phyloP scores from a whole-genome alignment of 2,888 invertebrate genomes.

The Azorinus chamasolen region DNA sequence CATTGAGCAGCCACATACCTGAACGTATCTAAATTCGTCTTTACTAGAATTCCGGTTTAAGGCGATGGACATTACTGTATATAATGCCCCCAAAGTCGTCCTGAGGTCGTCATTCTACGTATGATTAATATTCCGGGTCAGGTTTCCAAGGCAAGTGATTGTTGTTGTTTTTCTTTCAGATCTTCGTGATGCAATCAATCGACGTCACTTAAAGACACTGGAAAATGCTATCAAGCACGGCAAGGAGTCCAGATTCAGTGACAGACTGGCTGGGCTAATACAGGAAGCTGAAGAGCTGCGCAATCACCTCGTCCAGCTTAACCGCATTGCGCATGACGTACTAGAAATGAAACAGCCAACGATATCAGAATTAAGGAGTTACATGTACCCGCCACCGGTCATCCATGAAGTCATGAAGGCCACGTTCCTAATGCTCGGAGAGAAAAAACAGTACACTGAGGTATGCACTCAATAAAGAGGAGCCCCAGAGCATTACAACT shows the following conservation, averaged over 20 bases:
- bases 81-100: too few relatives aligned
- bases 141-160: too few relatives aligned
- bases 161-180: constrained; percentile 39
- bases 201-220: constrained; percentile 62
- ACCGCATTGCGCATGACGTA: constrained; percentile 66
- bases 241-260: constrained; percentile 47
- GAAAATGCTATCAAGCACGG: constrained; percentile 62
- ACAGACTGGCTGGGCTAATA: constrained; percentile 56
- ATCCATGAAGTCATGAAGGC: constrained; percentile 68
- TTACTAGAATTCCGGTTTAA: too few relatives aligned
- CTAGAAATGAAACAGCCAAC: constrained; percentile 71
- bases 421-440: constrained; percentile 67
- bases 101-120: too few relatives aligned
- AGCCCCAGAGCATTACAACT: too few relatives aligned
- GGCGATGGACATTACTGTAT: too few relatives aligned
- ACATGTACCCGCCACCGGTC: constrained; percentile 55
- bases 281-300: constrained; percentile 67
- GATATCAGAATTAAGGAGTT: constrained; percentile 69
- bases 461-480: constrained; percentile 32
- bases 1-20: too few relatives aligned
- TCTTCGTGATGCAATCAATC: constrained; percentile 60
- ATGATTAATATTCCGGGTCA: too few relatives aligned
- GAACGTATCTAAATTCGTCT: too few relatives aligned
- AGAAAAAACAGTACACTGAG: constrained; percentile 42
- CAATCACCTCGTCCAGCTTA: constrained; percentile 63